Conservation (phyloP, 1,140 invertebrate species). For the Batillaria attramentaria region DNA sequence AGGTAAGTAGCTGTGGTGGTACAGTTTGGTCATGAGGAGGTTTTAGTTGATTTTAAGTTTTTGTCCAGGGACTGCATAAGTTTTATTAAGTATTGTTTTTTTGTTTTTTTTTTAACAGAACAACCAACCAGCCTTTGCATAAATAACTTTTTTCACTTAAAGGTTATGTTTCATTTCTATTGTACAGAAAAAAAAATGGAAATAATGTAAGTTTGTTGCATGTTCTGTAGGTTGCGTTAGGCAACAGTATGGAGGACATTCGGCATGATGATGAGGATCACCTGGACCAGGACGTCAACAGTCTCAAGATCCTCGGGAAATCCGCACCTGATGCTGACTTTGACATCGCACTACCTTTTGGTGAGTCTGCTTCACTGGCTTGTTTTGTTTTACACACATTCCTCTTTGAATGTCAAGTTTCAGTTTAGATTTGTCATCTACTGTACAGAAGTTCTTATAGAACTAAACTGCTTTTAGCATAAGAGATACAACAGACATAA, state of each 20-base stretch:
- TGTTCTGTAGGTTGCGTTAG: constrained; percentile 70
- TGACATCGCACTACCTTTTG: constrained; percentile 60
- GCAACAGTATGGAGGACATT: constrained; percentile 54
- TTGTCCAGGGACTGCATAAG: not conserved
- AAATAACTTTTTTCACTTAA: too few species aligned
- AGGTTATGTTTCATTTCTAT: too few species aligned
- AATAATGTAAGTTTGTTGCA: too few species aligned
- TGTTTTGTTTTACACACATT: not conserved
- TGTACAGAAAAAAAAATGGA: too few species aligned
- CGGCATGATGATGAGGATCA: constrained; percentile 50
- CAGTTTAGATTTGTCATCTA: not conserved
- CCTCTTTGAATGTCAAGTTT: not conserved
- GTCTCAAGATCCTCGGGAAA: constrained; percentile 59
- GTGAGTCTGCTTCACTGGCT: constrained; percentile 51
- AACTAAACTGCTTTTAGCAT: too few species aligned
- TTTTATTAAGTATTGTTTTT: too few species aligned
- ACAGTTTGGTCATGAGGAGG: too few species aligned
- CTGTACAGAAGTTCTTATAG: too few species aligned
- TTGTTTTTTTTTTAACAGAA: too few species aligned
- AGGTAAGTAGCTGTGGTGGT: too few species aligned
- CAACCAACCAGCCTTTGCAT: too few species aligned
- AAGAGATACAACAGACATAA: too few species aligned
- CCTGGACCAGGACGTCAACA: constrained; percentile 60
- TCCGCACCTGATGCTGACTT: constrained; percentile 57
- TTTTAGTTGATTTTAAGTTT: not conserved